These are phyloP conservation scores for Macroglossus sobrinus DNA, from an alignment of 2,113 vertebrate genomes.

Conservation along the genomic window DNA sequence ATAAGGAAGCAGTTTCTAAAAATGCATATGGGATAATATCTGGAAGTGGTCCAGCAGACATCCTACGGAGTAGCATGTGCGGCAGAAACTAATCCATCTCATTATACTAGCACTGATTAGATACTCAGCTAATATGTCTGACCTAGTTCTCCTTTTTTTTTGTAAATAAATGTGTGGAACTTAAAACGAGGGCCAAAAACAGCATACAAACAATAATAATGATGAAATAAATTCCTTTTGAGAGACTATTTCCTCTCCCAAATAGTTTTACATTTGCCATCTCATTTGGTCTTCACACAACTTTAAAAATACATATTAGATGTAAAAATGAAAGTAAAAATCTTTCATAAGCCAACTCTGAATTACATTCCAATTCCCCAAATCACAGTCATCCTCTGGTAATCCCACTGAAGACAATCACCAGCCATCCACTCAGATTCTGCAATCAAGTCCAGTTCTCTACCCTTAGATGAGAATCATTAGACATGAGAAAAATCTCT, in stretches of 20 bases:
- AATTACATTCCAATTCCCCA: neutral
- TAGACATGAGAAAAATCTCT: neutral
- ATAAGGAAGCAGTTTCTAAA: neutral
- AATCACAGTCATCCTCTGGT: neutral
- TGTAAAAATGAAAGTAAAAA: neutral
- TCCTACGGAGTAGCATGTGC: neutral
- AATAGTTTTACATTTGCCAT: neutral
- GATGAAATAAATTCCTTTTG: neutral
- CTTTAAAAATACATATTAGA: neutral
- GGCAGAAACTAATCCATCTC: neutral
- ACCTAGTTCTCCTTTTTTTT: neutral
- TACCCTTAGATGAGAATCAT: neutral
- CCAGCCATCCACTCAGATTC: neutral
- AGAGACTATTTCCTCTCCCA: neutral
- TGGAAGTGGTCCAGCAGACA: neutral
- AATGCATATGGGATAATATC: neutral
- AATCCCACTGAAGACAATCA: neutral
- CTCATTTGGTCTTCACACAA: neutral
- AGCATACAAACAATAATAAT: neutral
- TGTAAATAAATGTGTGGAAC: neutral
- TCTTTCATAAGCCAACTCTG: neutral
- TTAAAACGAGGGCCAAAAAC: neutral
- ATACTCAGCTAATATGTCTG: neutral
- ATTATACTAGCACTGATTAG: neutral
- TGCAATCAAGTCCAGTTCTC: neutral